These are phyloP conservation scores for Limnephilus lunatus DNA, from an alignment of 2,888 invertebrate species.

Conservation along the genomic window DNA sequence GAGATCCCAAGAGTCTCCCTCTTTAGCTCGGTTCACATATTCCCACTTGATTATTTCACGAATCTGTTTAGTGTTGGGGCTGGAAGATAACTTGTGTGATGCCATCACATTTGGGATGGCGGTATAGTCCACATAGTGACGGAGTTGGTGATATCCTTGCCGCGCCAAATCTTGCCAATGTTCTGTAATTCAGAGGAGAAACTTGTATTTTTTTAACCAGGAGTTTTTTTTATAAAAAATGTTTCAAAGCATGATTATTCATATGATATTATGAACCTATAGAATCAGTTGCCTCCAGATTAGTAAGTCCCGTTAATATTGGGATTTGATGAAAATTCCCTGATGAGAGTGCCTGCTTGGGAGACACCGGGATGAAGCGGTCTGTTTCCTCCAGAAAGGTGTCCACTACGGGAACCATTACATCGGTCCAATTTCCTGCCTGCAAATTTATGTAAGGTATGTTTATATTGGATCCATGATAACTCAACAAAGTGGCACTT, in stretches of 20 bases:
- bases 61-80: constrained; percentile 66
- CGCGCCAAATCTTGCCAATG: constrained; percentile 79
- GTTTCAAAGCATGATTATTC: no score
- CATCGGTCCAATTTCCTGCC: constrained; percentile 78
- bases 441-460: constrained; percentile 69
- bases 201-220: neutral
- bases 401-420: constrained; percentile 82
- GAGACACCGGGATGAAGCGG: constrained; percentile 79
- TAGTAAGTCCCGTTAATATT: constrained; percentile 82
- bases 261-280: constrained; percentile 70
- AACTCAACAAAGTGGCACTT: no score
- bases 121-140: constrained; percentile 78
- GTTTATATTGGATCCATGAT: neutral
- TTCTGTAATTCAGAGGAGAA: constrained; percentile 70
- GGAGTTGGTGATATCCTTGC: constrained; percentile 76
- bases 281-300: constrained; percentile 81
- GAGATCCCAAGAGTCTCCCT: constrained; percentile 71
- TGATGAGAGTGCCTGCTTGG: constrained; percentile 75
- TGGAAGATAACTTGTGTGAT: constrained; percentile 68
- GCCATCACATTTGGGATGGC: constrained; percentile 79
- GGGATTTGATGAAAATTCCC: constrained; percentile 80
- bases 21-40: constrained; percentile 73
- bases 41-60: constrained; percentile 78
- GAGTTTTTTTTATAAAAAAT: neutral
- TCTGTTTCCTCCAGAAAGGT: constrained; percentile 79